These are phyloP conservation scores for Todiramphus chloris DNA, from an alignment of 2,113 vertebrate genomes.

Conservation along the genomic window DNA sequence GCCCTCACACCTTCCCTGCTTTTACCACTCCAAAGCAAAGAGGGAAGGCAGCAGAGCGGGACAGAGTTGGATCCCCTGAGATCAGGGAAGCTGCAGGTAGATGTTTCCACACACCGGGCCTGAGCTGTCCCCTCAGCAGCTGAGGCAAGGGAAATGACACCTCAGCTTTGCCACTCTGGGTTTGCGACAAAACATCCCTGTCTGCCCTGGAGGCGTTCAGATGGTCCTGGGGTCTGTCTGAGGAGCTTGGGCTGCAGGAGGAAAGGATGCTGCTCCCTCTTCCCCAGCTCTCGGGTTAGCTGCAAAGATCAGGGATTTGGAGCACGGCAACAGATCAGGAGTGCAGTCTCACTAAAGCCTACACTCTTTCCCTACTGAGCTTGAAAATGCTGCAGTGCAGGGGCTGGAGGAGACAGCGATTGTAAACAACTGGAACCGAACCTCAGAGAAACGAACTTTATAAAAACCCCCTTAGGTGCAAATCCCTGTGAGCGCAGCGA, in stretches of 20 bases:
- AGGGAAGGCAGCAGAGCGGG: neutral
- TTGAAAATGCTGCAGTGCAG: slow-evolving; percentile 60
- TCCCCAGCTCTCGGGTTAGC: neutral
- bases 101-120: neutral
- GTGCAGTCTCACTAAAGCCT: neutral
- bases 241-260: neutral
- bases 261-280: neutral
- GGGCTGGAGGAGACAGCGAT: neutral
- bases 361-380: neutral
- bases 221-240: neutral
- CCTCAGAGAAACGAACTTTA: neutral
- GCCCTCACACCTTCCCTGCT: neutral
- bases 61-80: neutral
- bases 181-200: neutral
- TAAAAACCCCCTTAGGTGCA: neutral
- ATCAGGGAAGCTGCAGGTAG: neutral
- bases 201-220: neutral
- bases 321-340: neutral
- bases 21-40: neutral
- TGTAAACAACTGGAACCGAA: neutral
- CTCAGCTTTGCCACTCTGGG: neutral
- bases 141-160: neutral
- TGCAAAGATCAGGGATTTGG: neutral
- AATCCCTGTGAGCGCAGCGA: neutral
- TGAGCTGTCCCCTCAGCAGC: neutral